Base-by-base conservation (phyloP, 2,888 invertebrate genomes). In the Rhodophaea formosa region DNA sequence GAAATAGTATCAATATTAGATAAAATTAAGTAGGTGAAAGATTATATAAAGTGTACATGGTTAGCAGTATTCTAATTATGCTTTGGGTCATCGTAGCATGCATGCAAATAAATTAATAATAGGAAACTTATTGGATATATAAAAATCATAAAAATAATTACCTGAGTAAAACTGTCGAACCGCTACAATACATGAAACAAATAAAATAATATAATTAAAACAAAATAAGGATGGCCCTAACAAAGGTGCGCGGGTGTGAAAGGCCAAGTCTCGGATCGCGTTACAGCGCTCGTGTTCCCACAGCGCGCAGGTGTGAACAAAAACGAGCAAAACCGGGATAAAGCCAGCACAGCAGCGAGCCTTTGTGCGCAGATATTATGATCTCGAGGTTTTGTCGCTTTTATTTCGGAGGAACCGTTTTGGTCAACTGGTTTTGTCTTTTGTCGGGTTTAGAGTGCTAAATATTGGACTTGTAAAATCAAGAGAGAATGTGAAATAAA, bases 141-240 rank as follows among this genome's bases (percentile, higher is more conserved):
- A 29, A 15, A 49, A 32, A 51, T 16, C 15, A 35, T 60, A 69
- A 51, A 35, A 46, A 35, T 61, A 69, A 63, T 88, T 90, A 90
- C 90, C 90, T 89, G 89, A 88, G 75, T 90, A 90, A 73, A 89
- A 79, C 74, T 90, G 89, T 79, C 89, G 88, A 45, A 90, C 90
- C 70, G 90, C 90, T 89, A 86, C 86, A 63, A 72, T 89, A 90
- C 90, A 90, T 90, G 90, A 86, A 90, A 90, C 90, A 89, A 88
- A 87, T 70, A 75, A 79, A 78, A 51, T 51, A 83, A 81, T 67
- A 79, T 67, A 73, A 74, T 71, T 75, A 72, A 75, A 62, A 62
- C 67, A 70, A 61, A 72, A 70, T 69, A 68, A 62, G 70, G 67
- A 68, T 60, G 35, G 29, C 43, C 49, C 16, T 29, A 43, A 56